Evolutionary conservation across 2,888 invertebrate species (phyloP), one percentile per base, ranked within the genome.

Genomic region (Buathra laborator): DNA sequence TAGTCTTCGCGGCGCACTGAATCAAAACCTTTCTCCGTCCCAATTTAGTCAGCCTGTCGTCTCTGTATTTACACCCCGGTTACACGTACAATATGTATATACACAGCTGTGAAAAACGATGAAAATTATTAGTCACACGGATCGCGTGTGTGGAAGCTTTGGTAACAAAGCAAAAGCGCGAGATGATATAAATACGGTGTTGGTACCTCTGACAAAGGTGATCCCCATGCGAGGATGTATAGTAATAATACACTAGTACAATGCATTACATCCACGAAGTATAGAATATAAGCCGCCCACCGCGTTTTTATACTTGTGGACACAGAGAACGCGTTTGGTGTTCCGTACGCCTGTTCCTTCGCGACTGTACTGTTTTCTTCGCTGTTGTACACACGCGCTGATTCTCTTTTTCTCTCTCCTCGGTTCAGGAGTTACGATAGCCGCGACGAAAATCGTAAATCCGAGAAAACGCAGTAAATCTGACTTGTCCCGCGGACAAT

Each of bases 401-500:
- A 24, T n/a, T n/a, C 48, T n/a, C 44, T 24, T 29, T 24, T 29
- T 14, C 62, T 43, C 62, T 74, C 64, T 62, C 48, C 44, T 16
- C 16, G 82, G 5, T 14, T 10, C 78, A 66, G 76, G 75, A 81
- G 81, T 86, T 83, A 84, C 83, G 83, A 84, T 86, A 81, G 75
- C 80, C 83, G 72, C 71, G 80, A 62, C 62, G 84, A 87, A 90
- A 90, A 91, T 91, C 90, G 89, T 91, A 90, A 92, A 91, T 92
- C 89, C 87, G 82, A 87, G 88, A 86, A 90, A 90, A 89, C 88
- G 89, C 90, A 86, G 90, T 92, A 92, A 92, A 92, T 92, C 90
- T 89, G 85, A 75, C 79, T 78, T 84, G 82, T 62, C 77, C 37
- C 71, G 86, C 74, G 90, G 86, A 90, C 90, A 90, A 90, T 90